These are phyloP conservation scores for Frankliniella fusca DNA, from an alignment of 2,888 invertebrate genomes.

Conservation along the genomic window DNA sequence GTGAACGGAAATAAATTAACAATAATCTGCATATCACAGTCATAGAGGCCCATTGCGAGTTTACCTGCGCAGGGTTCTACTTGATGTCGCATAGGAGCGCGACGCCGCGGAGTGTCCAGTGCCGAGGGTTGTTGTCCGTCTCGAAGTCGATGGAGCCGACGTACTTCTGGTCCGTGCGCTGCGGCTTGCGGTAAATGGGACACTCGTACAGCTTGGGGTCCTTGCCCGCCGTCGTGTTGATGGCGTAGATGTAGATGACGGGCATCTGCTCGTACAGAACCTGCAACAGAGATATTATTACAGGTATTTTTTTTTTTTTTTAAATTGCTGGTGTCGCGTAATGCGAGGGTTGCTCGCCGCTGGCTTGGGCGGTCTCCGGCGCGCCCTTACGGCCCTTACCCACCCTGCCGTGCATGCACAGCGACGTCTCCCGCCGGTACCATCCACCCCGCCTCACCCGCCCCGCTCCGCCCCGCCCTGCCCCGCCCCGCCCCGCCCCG, in stretches of 20 bases:
- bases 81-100: conserved; percentile 94
- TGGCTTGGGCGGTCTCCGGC: too few relatives aligned
- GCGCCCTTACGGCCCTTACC: too few relatives aligned
- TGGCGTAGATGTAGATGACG: conserved; percentile 92
- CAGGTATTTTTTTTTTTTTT: too few relatives aligned
- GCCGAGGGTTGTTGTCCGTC: conserved; percentile 85
- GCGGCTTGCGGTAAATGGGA: conserved; percentile 93
- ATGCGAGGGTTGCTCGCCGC: too few relatives aligned
- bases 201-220: conserved; percentile 90
- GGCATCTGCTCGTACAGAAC: conserved; percentile 94
- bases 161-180: conserved; percentile 90
- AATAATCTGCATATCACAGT: background rate
- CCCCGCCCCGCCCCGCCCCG: background rate
- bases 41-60: background rate
- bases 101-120: conserved; percentile 95
- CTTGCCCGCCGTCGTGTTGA: conserved; percentile 88
- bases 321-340: too few relatives aligned
- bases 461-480: background rate
- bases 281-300: too few relatives aligned
- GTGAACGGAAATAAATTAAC: background rate
- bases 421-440: background rate
- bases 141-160: conserved; percentile 93
- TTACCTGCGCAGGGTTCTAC: conserved; percentile 48
- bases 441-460: background rate
- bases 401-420: background rate